phyloP scores from a whole-genome alignment of 2,113 vertebrate species.

The Craseonycteris thonglongyai region DNA sequence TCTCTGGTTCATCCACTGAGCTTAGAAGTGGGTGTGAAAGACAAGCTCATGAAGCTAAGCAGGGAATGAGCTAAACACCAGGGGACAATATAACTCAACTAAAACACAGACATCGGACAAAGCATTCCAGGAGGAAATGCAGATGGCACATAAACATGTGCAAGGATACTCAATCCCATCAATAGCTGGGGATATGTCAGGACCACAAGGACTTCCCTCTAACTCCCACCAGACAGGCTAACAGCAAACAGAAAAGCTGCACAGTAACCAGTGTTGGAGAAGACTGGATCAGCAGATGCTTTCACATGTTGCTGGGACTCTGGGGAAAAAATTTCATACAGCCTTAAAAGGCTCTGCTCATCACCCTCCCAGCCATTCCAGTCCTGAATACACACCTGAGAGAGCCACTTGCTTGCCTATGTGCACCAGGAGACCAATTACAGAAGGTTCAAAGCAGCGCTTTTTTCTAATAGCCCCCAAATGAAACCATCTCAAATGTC shows the following conservation, averaged over 20 bases:
- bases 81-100: neutral
- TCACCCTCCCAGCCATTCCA: neutral
- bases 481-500: conserved; percentile 1
- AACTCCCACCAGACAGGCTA: neutral
- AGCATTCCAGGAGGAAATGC: neutral
- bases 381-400: neutral
- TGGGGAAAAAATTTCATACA: neutral
- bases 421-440: neutral
- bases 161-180: neutral
- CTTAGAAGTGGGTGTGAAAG: neutral
- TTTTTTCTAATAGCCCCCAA: neutral
- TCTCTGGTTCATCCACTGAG: neutral
- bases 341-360: neutral
- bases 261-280: neutral
- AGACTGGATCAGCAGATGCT: neutral
- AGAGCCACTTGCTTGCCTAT: neutral
- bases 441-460: neutral
- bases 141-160: neutral
- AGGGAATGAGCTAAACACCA: neutral
- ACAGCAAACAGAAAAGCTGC: neutral
- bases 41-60: neutral
- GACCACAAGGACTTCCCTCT: neutral
- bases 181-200: neutral
- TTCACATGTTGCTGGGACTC: neutral
- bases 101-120: neutral